Evolutionary conservation across 1,140 invertebrate species (phyloP).

Genomic region (Chrysomallon squamiferum): DNA sequence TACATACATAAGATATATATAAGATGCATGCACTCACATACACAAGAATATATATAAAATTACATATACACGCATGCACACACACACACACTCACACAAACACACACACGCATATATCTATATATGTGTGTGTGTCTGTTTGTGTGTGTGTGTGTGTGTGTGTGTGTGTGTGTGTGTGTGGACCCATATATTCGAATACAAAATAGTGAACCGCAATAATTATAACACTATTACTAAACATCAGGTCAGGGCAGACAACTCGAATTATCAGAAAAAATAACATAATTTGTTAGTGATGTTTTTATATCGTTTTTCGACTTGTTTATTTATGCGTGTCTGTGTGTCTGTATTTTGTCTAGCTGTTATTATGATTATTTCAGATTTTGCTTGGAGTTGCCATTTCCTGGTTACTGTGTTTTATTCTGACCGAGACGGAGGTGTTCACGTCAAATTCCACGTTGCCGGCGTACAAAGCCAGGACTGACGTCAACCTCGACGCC

Average conservation of each 20-base stretch:
- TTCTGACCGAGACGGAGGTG: constrained; percentile 74
- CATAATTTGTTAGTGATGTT: background rate
- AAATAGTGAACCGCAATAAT: background rate
- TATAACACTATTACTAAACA: background rate
- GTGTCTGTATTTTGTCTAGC: too few species aligned
- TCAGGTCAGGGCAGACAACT: background rate
- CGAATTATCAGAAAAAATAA: background rate
- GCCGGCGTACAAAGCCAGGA: constrained; percentile 74
- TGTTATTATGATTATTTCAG: constrained; percentile 60
- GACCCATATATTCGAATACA: background rate
- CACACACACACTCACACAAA: too few species aligned
- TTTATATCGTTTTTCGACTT: too few species aligned
- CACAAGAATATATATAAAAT: too few species aligned
- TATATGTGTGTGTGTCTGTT: constrained; percentile 9
- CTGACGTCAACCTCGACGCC: constrained; percentile 78
- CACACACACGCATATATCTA: background rate
- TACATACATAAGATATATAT: too few species aligned
- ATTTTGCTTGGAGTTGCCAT: constrained; percentile 79
- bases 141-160: constrained; percentile 11
- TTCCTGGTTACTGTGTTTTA: constrained; percentile 79
- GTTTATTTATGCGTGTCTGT: too few species aligned
- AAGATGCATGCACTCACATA: too few species aligned
- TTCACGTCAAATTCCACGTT: constrained; percentile 64
- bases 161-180: background rate
- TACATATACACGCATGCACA: too few species aligned